Conservation (phyloP, 2,888 invertebrate genomes). For the Branchipolynoe longqiensis region DNA sequence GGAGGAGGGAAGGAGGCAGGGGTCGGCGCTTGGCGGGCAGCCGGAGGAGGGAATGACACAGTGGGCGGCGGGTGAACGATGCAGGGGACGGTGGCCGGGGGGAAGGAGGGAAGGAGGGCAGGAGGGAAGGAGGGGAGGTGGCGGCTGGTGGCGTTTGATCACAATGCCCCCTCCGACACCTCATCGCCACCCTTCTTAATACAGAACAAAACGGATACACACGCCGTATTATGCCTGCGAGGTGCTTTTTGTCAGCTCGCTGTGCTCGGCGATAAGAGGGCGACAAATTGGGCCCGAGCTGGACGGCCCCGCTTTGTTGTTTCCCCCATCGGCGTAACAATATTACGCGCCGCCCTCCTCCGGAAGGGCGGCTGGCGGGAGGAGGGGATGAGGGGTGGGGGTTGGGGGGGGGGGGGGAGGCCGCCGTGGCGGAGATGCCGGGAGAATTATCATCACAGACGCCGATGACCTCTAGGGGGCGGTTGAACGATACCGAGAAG, state of each 20-base stretch:
- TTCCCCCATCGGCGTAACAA: slow-evolving; percentile 14
- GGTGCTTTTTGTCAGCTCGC: slow-evolving; percentile 1
- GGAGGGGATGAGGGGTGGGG: not conserved
- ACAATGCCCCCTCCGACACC: not conserved
- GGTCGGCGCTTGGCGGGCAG: not conserved
- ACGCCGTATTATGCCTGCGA: slow-evolving; percentile 21
- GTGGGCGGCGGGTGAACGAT: not conserved
- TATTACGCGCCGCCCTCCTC: not conserved
- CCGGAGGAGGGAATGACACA: not conserved
- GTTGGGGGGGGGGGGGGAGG: not conserved
- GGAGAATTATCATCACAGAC: slow-evolving; percentile 18
- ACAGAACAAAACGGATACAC: slow-evolving; percentile 16
- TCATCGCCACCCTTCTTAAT: not conserved
- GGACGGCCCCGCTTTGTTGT: not conserved
- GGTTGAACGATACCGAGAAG: no score
- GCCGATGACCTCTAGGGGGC: not conserved
- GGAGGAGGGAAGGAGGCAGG: not conserved
- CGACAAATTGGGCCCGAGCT: slow-evolving; percentile 8
- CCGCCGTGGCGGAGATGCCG: no score
- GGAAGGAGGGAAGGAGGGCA: not conserved
- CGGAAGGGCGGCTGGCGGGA: not conserved
- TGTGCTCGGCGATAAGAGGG: slow-evolving; percentile 1
- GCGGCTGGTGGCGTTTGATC: not conserved
- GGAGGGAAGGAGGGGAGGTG: not conserved
- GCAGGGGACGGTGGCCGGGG: not conserved